Evolutionary conservation across 2,113 vertebrate genomes (phyloP).

Genomic region (Loxodonta africana): DNA sequence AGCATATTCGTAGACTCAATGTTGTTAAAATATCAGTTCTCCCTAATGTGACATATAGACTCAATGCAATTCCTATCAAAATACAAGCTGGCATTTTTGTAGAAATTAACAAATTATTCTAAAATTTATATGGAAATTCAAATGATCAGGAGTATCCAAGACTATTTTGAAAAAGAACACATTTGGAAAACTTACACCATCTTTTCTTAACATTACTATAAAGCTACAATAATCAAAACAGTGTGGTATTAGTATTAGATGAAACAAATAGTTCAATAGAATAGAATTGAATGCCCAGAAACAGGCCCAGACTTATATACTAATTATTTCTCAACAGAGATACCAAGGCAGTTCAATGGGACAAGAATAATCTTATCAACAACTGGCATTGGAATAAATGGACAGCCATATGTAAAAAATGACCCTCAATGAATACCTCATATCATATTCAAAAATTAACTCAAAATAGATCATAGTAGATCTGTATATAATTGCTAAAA

Average conservation of each 20-base stretch:
- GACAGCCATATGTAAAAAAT: neutral
- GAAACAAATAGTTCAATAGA: neutral
- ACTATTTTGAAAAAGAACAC: neutral
- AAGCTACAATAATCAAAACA: neutral
- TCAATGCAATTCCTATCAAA: conserved; percentile 36
- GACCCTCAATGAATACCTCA: neutral
- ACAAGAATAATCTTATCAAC: neutral
- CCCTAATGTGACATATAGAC: neutral
- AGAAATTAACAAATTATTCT: neutral
- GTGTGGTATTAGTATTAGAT: neutral
- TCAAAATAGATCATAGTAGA: neutral
- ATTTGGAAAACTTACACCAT: neutral
- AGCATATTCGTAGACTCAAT: neutral
- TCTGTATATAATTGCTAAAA: neutral
- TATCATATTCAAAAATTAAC: neutral
- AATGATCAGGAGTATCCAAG: neutral
- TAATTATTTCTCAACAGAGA: neutral
- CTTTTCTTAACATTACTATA: neutral
- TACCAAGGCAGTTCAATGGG: neutral
- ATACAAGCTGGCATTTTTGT: neutral
- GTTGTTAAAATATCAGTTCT: neutral
- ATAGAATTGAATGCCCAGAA: neutral
- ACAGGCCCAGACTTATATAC: neutral
- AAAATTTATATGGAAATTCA: neutral
- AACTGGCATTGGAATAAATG: neutral